Base-by-base conservation (phyloP, 2,888 invertebrate genomes). In the Megaustenia siamemsis region DNA sequence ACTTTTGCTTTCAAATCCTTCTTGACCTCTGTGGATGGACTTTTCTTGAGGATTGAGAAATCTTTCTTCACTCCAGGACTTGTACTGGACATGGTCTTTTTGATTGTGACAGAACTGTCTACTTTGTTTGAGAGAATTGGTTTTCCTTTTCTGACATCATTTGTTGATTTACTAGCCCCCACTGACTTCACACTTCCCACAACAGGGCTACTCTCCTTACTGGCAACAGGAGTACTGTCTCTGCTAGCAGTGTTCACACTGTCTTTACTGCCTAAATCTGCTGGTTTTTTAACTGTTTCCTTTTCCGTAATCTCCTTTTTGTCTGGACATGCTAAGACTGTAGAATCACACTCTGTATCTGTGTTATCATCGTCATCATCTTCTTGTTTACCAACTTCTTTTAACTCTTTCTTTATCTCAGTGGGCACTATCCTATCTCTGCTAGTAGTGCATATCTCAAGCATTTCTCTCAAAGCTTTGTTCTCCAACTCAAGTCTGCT, bases 401-500 rank as follows among this genome's bases (percentile, higher is more conserved):
- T 63, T 15, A 18, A 10, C 28, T 83, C 68, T 35, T 45, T 45
- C 38, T 84, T 60, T 6, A 24, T 5, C 21, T 84, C 83, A 28
- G 18, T 10, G 10, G 45, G 21, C 12, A 85, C 4, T 56, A 85
- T 85, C 32, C 53, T 63, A 12, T 85, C 85, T 38, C 43, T 73
- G 75, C 85, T 85, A 32, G 91, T 91, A n/a, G 90, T 88, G 85
- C 92, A 92, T 24, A 97, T 96, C 93, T 97, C 96, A 88, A 98
- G 94, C 94, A 98, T 95, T 94, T 98, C 97, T 87, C 98, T 95
- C 89, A 98, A 95, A 49, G 97, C 97, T 95, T 97, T 96, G 94
- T 99, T 99, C 95, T 99, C 98, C 88, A 96, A 96, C 90, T 96
- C 96, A 89, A 99, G 95, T 93, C 96, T 96, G 83, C 96, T 96